These are phyloP conservation scores for Syrphus vitripennis DNA, from an alignment of 2,888 invertebrate species.

Conservation along the genomic window DNA sequence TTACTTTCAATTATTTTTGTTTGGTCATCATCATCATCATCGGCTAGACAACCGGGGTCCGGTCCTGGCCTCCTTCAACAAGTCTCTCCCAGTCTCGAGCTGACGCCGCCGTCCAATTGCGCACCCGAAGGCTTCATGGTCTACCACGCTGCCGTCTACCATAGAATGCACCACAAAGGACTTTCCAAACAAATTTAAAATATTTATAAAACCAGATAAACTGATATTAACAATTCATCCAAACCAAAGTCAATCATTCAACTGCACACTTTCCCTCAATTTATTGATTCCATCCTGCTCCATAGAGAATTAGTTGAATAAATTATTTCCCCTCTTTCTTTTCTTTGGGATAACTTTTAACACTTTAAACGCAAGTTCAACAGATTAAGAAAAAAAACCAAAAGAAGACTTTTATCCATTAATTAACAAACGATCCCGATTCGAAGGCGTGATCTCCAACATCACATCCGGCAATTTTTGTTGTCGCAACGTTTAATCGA, in stretches of 20 bases:
- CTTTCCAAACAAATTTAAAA: too few species aligned
- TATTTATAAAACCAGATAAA: too few species aligned
- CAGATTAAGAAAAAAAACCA: neutral
- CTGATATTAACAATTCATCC: too few species aligned
- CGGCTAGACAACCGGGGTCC: too few species aligned
- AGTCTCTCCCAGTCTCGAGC: too few species aligned
- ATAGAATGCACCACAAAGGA: too few species aligned
- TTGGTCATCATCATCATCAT: too few species aligned
- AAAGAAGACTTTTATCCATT: neutral
- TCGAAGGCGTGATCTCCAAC: neutral
- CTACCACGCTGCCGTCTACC: too few species aligned
- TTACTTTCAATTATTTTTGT: too few species aligned
- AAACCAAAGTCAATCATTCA: neutral
- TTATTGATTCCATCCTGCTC: neutral
- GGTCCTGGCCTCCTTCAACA: too few species aligned
- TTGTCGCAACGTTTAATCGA: constrained; percentile 34
- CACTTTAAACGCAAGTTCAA: neutral
- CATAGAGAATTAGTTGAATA: neutral
- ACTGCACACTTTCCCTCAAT: neutral
- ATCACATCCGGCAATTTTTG: neutral
- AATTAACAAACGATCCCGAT: neutral
- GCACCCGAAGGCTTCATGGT: too few species aligned
- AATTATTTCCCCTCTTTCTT: neutral
- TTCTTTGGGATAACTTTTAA: neutral
- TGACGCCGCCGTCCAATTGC: too few species aligned